A percentile compares a stretch with the other conserved stretches of the same genome.
Evolutionary conservation across 1,140 invertebrate genomes (phyloP).

Genomic region (Physella acuta): DNA sequence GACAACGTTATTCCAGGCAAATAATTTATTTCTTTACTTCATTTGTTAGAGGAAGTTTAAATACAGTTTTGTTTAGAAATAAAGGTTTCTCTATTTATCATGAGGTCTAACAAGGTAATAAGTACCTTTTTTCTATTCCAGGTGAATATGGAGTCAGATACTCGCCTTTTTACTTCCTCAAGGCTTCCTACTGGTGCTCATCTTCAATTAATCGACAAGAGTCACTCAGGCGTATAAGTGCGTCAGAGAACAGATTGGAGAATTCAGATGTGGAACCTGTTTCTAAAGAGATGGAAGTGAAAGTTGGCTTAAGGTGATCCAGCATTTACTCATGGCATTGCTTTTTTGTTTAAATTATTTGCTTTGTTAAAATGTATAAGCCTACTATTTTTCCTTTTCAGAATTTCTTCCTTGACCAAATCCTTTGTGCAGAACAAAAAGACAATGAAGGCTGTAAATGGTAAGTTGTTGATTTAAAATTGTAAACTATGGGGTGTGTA

Average conservation of each 20-base stretch:
- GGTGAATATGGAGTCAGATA: conserved; percentile 69
- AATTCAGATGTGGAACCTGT: conserved; percentile 72
- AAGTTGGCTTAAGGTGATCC: conserved; percentile 69
- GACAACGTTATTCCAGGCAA: conserved; percentile 68
- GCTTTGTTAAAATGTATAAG: no score
- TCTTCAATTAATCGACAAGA: no score
- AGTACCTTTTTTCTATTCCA: conserved; percentile 53
- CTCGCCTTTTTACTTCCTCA: conserved; percentile 65
- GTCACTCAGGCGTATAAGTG: no score
- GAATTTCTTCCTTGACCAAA: conserved; percentile 74
- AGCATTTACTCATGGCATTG: no score
- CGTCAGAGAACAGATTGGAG: no score
- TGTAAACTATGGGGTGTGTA: no score
- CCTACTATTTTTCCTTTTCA: conserved; percentile 25
- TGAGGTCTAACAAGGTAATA: no score
- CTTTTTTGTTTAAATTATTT: no score
- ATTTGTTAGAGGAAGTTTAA: neutral
- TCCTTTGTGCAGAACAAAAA: conserved; percentile 26
- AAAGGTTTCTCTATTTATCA: no score
- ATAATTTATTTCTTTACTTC: conserved; percentile 15
- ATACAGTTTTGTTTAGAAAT: no score
- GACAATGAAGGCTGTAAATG: conserved; percentile 49
- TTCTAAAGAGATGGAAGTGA: conserved; percentile 62
- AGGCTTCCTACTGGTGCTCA: conserved; percentile 69
- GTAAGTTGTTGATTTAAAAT: no score